phyloP scores from a whole-genome alignment of 2,797 vertebrate species.

The Poecile montanus region DNA sequence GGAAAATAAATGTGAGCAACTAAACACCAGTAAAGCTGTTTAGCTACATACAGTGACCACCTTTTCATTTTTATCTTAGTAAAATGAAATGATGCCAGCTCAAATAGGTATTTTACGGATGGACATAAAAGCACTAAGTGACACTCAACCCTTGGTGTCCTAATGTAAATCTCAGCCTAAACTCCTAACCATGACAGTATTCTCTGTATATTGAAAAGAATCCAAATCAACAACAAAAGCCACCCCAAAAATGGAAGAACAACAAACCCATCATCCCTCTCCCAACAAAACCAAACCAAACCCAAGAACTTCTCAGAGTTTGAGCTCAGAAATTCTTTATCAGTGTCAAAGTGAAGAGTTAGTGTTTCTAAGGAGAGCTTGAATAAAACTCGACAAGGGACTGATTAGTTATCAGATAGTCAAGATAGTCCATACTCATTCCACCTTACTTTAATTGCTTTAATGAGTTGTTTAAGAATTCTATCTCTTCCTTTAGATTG shows the following conservation, averaged over 20 bases:
- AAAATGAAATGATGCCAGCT: not conserved
- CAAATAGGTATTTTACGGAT: not conserved
- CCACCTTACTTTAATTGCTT: not conserved
- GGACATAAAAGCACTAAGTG: not conserved
- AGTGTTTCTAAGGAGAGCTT: not conserved
- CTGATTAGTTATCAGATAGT: not conserved
- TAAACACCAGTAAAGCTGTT: not conserved
- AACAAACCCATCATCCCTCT: rapidly evolving
- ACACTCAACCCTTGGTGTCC: not conserved
- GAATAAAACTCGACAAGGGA: not conserved
- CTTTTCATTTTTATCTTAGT: not conserved
- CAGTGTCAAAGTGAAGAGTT: not conserved
- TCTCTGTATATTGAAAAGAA: not conserved
- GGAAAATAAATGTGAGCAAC: not conserved
- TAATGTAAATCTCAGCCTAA: not conserved
- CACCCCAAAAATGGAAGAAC: not conserved
- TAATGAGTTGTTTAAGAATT: not conserved
- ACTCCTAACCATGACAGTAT: not conserved
- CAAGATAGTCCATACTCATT: not conserved
- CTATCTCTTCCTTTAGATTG: not conserved
- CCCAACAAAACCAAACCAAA: rapidly evolving
- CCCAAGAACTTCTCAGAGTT: not conserved
- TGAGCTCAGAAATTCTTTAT: not conserved
- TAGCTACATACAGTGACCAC: not conserved
- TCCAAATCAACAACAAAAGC: not conserved